These are phyloP conservation scores for Adela reaumurella DNA, from an alignment of 2,888 invertebrate species.

Conservation along the genomic window DNA sequence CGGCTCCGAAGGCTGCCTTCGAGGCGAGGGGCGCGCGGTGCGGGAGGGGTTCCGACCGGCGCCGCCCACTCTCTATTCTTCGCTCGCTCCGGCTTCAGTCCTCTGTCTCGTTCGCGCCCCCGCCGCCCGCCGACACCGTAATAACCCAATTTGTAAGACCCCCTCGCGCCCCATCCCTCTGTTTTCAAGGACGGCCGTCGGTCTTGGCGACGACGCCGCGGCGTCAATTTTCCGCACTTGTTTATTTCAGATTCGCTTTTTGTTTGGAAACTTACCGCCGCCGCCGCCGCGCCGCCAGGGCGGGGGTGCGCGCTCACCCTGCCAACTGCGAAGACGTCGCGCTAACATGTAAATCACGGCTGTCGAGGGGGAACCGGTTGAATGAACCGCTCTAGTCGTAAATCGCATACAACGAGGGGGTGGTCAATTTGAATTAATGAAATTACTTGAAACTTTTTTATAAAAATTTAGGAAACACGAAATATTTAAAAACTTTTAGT, in stretches of 20 bases:
- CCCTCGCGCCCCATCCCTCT: constrained; percentile 41
- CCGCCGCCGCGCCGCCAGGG: not conserved
- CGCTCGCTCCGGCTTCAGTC: constrained; percentile 32
- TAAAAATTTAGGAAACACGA: too few relatives aligned
- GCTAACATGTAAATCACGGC: too few relatives aligned
- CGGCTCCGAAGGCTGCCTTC: constrained; percentile 49
- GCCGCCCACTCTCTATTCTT: constrained; percentile 36
- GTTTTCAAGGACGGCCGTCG: constrained; percentile 57
- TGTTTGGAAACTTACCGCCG: constrained; percentile 49
- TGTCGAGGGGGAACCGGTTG: too few relatives aligned
- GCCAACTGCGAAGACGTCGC: too few relatives aligned
- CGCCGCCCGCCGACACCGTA: constrained; percentile 45
- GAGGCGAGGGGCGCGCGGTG: constrained; percentile 50
- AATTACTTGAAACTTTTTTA: too few relatives aligned
- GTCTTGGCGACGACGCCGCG: constrained; percentile 55
- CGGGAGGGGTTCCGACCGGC: constrained; percentile 41
- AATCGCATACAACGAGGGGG: too few relatives aligned
- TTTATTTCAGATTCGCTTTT: constrained; percentile 54
- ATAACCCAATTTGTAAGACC: constrained; percentile 59
- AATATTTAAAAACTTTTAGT: too few relatives aligned
- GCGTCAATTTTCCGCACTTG: constrained; percentile 56
- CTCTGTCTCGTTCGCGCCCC: constrained; percentile 37
- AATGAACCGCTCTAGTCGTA: too few relatives aligned
- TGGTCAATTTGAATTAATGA: too few relatives aligned
- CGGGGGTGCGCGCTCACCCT: not conserved